Conservation (phyloP, 2,797 vertebrate species). For the Acrocephalus scirpaceus region DNA sequence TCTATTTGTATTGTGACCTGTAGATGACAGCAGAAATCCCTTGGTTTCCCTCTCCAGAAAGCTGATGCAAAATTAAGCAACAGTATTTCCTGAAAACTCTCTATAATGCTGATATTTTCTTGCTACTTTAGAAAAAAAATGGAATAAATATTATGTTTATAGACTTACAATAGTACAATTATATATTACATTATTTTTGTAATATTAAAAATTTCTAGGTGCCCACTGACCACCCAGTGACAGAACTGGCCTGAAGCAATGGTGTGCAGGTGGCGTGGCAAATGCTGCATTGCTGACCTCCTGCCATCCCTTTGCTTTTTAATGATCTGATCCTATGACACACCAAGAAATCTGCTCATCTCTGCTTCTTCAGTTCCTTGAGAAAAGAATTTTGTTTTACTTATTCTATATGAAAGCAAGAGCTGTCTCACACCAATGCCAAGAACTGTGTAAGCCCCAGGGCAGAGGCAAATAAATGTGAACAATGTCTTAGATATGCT, state of each 20-base stretch:
- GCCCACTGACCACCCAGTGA: rapidly evolving
- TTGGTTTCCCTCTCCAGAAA: not conserved
- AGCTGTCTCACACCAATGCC: not conserved
- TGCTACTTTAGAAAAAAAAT: not conserved
- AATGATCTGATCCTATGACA: not conserved
- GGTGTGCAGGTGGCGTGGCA: rapidly evolving
- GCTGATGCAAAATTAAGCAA: not conserved
- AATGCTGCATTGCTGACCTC: not conserved
- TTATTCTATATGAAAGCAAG: not conserved
- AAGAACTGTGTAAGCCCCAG: not conserved
- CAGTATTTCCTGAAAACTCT: not conserved
- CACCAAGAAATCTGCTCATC: not conserved
- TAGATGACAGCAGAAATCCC: constrained; percentile 27
- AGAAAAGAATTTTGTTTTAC: not conserved
- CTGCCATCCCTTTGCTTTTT: not conserved
- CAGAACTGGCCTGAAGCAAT: not conserved
- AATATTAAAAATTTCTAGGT: not conserved
- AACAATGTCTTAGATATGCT: not conserved
- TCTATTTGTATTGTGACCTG: constrained; percentile 1
- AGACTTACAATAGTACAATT: not conserved
- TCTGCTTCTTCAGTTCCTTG: not conserved
- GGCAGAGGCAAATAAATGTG: not conserved
- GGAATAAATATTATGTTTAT: not conserved
- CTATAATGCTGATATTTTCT: not conserved
- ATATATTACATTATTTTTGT: not conserved